Evolutionary conservation across 2,113 vertebrate species (phyloP).

Genomic region (Athene noctua): DNA sequence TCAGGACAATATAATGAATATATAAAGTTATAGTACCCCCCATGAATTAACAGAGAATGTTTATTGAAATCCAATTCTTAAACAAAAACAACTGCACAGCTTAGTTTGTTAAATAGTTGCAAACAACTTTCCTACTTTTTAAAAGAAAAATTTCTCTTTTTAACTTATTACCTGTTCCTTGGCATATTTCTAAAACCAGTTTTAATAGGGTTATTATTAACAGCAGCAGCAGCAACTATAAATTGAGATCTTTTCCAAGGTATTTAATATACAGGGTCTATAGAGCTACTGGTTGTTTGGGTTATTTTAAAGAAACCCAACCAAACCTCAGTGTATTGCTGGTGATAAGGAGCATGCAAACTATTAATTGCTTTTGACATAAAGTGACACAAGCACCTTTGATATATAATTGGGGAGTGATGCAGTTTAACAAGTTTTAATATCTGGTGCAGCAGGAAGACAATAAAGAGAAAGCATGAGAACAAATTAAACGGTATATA

Average conservation of each 20-base stretch:
- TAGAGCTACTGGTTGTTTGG: background rate
- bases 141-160: background rate
- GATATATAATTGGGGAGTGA: slow-evolving; percentile 61
- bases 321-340: background rate
- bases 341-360: slow-evolving; percentile 10
- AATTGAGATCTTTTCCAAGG: background rate
- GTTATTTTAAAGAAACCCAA: background rate
- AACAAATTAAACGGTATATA: slow-evolving; percentile 75
- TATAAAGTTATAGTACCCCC: background rate
- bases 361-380: slow-evolving; percentile 50
- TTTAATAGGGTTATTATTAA: background rate
- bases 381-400: slow-evolving; percentile 59
- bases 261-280: background rate
- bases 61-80: background rate
- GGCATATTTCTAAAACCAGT: background rate
- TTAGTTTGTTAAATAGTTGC: background rate
- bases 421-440: slow-evolving; percentile 69
- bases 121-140: background rate
- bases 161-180: background rate
- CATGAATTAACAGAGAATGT: background rate
- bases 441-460: slow-evolving; percentile 71
- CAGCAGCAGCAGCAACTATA: background rate
- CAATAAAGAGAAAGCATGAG: slow-evolving; percentile 63
- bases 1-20: background rate
- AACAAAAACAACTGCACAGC: background rate